Evolutionary conservation across 2,113 vertebrate genomes (phyloP), one percentile per base, ranked within the genome.

Genomic region (Petrocephalus microphthalmus): DNA sequence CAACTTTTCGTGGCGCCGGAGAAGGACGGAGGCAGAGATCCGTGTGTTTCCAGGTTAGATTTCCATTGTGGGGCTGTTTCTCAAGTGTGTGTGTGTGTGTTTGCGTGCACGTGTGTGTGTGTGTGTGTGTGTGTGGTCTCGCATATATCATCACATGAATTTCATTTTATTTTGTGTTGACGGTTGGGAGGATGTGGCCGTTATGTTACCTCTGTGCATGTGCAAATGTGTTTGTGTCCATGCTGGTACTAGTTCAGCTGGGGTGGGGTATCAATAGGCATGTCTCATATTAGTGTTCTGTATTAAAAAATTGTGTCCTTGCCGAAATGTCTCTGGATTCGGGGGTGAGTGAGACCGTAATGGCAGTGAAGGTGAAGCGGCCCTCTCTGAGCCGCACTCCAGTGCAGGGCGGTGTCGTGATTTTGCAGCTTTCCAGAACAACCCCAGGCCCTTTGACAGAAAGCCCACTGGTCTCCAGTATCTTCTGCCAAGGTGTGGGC

Each of bases 21-120:
- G 42, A 64, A 86, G 54, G 85, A 60, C 29, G 56, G 33, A 52
- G 54, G 19, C 10, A 29, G 7, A 85, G 53, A 64, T 37, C 85
- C 33, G 85, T 54, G 37, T 60, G 20, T 45, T 54, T 86, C 84
- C 51, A 85, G 84, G 71, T 78, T 78, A 78, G 71, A 78, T 78
- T 78, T 78, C 5, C 71, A 42, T 78, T 33, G 33, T 42, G 29
- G 13, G 33, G 33, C 33, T 29, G 5, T 78, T 78, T 78, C 25
- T 25, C 10, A 13, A 7, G 17, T 42, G 25, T 42, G 33, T 42
- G 67, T 29, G 25, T 37, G 67, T 7, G 29, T 37, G 13, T 17
- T 13, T 6, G 7, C 4, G n/a, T 0, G 29, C 6, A 13, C 3
- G 25, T 33, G 25, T 5, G 57, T 74, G 67, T 22, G 57, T 60